A percentile compares a stretch with the other conserved stretches of the same genome.
These are phyloP conservation scores for Danio aesculapii DNA, from an alignment of 2,797 vertebrate genomes.

Conservation along the genomic window DNA sequence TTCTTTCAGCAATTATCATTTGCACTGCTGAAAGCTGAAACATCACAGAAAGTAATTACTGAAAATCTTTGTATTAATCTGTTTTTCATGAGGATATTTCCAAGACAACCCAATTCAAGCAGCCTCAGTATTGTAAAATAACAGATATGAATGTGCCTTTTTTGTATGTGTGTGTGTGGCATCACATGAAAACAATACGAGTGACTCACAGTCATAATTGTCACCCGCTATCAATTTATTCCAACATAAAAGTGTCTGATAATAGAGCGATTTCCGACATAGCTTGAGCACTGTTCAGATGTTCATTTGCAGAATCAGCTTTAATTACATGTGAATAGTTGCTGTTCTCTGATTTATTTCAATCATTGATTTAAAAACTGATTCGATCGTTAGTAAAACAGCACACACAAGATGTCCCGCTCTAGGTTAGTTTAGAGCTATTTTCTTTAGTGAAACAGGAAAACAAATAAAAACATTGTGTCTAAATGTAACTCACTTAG, in stretches of 20 bases:
- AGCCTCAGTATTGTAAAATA: too few species aligned
- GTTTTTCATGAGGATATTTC: conserved; percentile 17
- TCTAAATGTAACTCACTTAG: too few species aligned
- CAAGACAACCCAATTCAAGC: too few species aligned
- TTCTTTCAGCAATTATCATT: not conserved
- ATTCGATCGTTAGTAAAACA: too few species aligned
- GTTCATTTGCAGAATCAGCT: too few species aligned
- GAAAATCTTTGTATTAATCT: not conserved
- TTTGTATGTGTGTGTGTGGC: not conserved
- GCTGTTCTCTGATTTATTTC: too few species aligned
- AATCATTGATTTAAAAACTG: too few species aligned
- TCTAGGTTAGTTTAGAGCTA: too few species aligned
- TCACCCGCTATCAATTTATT: not conserved
- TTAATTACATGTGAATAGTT: too few species aligned
- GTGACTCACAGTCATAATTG: not conserved
- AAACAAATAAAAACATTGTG: too few species aligned
- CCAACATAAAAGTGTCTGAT: not conserved
- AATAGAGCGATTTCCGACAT: not conserved
- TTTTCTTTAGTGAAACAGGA: too few species aligned
- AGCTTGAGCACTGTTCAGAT: not conserved
- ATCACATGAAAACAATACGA: not conserved
- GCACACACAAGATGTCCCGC: too few species aligned
- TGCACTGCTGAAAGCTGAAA: not conserved
- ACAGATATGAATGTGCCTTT: not conserved
- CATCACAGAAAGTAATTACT: not conserved